phyloP scores from a whole-genome alignment of 2,888 invertebrate genomes.

The Sussaba pulchella region DNA sequence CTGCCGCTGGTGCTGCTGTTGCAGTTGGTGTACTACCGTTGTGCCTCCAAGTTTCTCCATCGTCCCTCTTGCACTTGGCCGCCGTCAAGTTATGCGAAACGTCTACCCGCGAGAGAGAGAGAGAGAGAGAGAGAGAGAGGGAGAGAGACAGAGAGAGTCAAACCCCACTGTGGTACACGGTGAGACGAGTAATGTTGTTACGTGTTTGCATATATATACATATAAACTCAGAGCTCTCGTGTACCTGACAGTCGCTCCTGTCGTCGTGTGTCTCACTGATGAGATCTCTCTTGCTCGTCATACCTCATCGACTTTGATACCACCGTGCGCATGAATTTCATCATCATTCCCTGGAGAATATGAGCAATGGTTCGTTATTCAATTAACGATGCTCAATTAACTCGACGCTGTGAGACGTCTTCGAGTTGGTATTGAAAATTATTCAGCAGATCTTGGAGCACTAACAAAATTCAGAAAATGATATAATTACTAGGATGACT shows the following conservation, averaged over 20 bases:
- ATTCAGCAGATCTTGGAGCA: no score
- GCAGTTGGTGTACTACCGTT: no score
- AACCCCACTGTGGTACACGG: constrained; percentile 17
- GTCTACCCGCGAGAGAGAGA: not conserved
- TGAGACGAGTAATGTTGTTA: constrained; percentile 45
- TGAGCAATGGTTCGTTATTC: not conserved
- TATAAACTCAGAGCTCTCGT: constrained; percentile 20
- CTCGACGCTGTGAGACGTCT: not conserved
- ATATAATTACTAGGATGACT: no score
- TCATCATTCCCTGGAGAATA: not conserved
- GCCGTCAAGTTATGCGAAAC: constrained; percentile 39
- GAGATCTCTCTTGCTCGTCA: not conserved
- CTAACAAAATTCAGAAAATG: no score
- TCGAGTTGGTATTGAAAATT: not conserved
- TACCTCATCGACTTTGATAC: constrained; percentile 20
- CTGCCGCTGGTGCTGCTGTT: not conserved
- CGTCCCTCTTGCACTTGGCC: constrained; percentile 29
- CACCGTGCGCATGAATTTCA: not conserved
- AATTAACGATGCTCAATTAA: not conserved
- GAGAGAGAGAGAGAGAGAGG: not conserved
- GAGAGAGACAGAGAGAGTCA: not conserved
- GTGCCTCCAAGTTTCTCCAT: constrained; percentile 23
- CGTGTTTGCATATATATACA: constrained; percentile 54
- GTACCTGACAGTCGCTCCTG: constrained; percentile 6
- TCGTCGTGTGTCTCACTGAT: constrained; percentile 17